Conservation (phyloP, 2,113 vertebrate genomes). For the Rhinopomastus cyanomelas region DNA sequence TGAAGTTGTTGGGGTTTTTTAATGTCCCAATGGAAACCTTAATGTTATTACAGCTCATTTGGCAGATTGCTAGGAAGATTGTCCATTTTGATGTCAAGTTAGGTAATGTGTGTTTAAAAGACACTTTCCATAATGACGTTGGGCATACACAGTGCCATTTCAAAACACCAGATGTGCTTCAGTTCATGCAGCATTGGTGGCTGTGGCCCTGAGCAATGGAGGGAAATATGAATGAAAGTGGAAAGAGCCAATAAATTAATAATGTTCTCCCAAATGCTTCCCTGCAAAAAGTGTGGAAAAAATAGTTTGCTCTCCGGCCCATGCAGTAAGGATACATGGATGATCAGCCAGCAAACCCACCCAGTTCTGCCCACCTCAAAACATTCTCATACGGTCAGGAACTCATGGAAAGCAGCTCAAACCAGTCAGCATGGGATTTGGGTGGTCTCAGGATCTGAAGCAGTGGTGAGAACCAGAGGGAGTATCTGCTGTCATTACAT, state of each 20-base stretch:
- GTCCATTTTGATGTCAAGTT: not conserved
- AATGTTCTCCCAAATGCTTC: fast-evolving
- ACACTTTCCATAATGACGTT: not conserved
- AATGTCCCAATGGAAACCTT: not conserved
- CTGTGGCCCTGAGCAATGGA: not conserved
- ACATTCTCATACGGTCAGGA: not conserved
- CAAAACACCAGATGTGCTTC: not conserved
- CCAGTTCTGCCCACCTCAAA: not conserved
- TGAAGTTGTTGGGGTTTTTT: not conserved
- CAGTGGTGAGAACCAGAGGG: not conserved
- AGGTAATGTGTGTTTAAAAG: not conserved
- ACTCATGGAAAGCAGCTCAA: not conserved
- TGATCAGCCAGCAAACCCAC: not conserved
- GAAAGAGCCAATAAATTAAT: not conserved
- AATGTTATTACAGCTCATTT: not conserved
- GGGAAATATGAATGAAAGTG: not conserved
- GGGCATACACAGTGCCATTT: not conserved
- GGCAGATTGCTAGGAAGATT: not conserved
- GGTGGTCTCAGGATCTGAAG: not conserved
- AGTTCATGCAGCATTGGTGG: not conserved
- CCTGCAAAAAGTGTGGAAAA: not conserved
- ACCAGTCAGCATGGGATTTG: not conserved
- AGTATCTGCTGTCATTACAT: not conserved
- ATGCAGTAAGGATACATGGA: fast-evolving
- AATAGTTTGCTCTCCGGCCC: not conserved